These are phyloP conservation scores for Epinephelus moara DNA, from an alignment of 2,113 vertebrate genomes.

Conservation along the genomic window DNA sequence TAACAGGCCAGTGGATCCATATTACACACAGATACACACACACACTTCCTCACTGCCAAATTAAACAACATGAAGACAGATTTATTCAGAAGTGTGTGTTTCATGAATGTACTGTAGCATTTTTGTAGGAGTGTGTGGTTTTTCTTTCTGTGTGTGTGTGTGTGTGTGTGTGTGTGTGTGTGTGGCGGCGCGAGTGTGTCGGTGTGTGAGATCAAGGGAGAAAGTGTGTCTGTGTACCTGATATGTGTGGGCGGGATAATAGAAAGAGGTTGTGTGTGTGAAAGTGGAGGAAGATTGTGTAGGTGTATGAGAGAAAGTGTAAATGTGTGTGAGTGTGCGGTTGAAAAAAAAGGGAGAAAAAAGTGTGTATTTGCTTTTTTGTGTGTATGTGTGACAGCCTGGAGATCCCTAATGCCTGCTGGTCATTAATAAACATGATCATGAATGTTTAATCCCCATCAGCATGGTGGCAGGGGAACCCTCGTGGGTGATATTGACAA, in stretches of 20 bases:
- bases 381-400: slow-evolving; percentile 37
- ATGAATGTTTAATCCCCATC: slow-evolving; percentile 84
- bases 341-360: background rate
- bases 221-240: background rate
- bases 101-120: slow-evolving; percentile 4
- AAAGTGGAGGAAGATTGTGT: slow-evolving; percentile 1
- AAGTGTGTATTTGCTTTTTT: background rate
- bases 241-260: background rate
- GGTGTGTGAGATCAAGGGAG: background rate
- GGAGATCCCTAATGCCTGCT: slow-evolving; percentile 73
- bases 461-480: slow-evolving; percentile 62
- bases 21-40: slow-evolving; percentile 17
- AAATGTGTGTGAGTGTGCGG: background rate
- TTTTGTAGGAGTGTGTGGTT: background rate
- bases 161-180: slow-evolving; percentile 3
- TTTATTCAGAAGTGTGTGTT: slow-evolving; percentile 12
- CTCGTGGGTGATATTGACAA: slow-evolving; percentile 72
- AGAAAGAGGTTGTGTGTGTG: background rate
- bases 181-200: background rate
- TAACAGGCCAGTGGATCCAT: slow-evolving; percentile 37
- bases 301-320: slow-evolving; percentile 18
- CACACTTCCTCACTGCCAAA: background rate
- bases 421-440: slow-evolving; percentile 86
- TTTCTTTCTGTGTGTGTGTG: background rate
- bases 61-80: slow-evolving; percentile 14